A percentile compares a stretch with the other conserved stretches of the same genome.
These are phyloP conservation scores for Herpailurus yagouaroundi DNA, from an alignment of 2,113 vertebrate species.

Conservation along the genomic window DNA sequence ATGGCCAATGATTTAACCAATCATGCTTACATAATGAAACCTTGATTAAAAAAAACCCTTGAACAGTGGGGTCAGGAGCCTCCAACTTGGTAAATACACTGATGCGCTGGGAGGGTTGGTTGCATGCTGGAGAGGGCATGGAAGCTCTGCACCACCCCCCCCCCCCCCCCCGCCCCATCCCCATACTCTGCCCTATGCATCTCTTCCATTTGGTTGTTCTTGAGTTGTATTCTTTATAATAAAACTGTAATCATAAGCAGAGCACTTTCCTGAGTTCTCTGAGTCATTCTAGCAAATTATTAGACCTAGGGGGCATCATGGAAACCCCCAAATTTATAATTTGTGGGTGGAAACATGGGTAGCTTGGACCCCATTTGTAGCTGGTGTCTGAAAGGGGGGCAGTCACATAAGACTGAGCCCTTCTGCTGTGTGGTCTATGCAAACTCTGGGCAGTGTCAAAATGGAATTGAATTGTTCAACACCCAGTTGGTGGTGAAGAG, in stretches of 20 bases:
- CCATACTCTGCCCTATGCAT: too few species aligned
- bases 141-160: neutral
- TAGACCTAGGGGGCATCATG: neutral
- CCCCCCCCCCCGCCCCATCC: accelerated
- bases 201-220: neutral
- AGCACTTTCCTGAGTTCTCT: neutral
- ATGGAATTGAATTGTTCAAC: neutral
- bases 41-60: neutral
- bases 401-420: neutral
- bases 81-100: neutral
- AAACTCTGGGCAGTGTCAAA: neutral
- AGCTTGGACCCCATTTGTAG: neutral
- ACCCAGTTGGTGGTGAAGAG: neutral
- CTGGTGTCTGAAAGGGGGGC: neutral
- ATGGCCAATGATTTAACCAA: too few species aligned
- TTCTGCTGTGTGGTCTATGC: neutral
- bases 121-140: neutral
- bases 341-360: neutral
- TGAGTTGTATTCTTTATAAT: neutral
- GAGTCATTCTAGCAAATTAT: neutral
- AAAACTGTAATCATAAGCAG: neutral
- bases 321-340: neutral
- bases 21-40: neutral
- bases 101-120: neutral
- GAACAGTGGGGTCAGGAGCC: neutral